phyloP scores from a whole-genome alignment of 2,113 vertebrate species.

The Pampusana beccarii region DNA sequence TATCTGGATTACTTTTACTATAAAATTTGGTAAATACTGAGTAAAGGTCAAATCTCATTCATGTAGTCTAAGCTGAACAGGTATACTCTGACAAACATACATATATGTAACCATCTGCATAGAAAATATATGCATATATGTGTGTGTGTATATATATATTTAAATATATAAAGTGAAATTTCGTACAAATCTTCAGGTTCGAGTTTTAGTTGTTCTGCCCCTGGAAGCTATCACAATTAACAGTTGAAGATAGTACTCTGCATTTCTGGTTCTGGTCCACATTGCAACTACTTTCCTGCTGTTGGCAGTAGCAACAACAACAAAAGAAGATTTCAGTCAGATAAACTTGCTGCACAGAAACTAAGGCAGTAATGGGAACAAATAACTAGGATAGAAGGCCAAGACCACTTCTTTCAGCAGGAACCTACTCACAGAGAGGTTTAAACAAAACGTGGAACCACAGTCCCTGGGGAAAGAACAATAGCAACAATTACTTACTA shows the following conservation, averaged over 20 bases:
- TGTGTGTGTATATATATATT: background rate
- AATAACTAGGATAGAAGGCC: background rate
- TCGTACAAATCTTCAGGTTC: background rate
- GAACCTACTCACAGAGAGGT: background rate
- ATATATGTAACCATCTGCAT: background rate
- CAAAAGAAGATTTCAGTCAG: background rate
- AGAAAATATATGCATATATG: fast-evolving
- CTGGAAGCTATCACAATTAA: background rate
- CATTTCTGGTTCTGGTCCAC: background rate
- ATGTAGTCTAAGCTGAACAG: background rate
- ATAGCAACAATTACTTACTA: background rate
- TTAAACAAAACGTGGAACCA: background rate
- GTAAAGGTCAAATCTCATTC: background rate
- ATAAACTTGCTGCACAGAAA: background rate
- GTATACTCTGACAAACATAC: background rate
- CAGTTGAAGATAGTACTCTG: background rate
- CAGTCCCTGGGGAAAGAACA: background rate
- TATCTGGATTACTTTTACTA: background rate
- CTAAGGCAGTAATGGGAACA: background rate
- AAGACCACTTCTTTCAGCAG: background rate
- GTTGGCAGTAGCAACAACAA: background rate
- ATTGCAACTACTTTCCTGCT: background rate
- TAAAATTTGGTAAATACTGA: background rate
- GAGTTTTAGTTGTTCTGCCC: background rate
- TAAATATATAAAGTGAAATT: background rate